These are phyloP conservation scores for Tetraneura akinire DNA, from an alignment of 1,140 invertebrate genomes.

Conservation along the genomic window DNA sequence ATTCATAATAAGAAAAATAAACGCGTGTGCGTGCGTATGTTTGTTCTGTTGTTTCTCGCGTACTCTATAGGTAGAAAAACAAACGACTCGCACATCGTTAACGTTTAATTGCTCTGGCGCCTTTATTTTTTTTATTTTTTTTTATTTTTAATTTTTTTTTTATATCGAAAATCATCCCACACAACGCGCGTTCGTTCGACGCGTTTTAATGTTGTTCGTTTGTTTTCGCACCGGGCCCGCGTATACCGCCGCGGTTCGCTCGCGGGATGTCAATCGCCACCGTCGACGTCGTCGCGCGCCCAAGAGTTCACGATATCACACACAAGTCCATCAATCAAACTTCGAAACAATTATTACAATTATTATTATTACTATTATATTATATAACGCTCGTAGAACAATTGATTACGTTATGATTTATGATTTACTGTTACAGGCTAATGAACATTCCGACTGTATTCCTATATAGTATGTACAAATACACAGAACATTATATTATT, in stretches of 20 bases:
- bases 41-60: too few species aligned
- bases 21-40: background rate
- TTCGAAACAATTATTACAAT: slow-evolving; percentile 39
- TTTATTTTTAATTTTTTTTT: too few species aligned
- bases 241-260: background rate
- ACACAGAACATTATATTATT: background rate
- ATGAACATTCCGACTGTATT: slow-evolving; percentile 47
- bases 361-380: background rate
- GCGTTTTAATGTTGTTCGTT: slow-evolving; percentile 11
- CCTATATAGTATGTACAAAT: background rate
- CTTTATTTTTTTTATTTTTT: slow-evolving; percentile 43
- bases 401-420: slow-evolving; percentile 48
- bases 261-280: slow-evolving; percentile 26
- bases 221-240: slow-evolving; percentile 19
- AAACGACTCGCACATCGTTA: slow-evolving; percentile 18
- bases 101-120: slow-evolving; percentile 45
- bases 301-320: background rate
- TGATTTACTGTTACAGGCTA: slow-evolving; percentile 12
- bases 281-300: background rate
- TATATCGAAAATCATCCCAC: slow-evolving; percentile 34
- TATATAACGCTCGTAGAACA: slow-evolving; percentile 41
- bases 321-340: slow-evolving; percentile 43
- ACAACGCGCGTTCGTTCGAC: background rate
- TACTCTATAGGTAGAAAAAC: background rate
- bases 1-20: background rate